Conservation (phyloP, 23 tunicate genomes). For the Halocynthia aurantium region DNA sequence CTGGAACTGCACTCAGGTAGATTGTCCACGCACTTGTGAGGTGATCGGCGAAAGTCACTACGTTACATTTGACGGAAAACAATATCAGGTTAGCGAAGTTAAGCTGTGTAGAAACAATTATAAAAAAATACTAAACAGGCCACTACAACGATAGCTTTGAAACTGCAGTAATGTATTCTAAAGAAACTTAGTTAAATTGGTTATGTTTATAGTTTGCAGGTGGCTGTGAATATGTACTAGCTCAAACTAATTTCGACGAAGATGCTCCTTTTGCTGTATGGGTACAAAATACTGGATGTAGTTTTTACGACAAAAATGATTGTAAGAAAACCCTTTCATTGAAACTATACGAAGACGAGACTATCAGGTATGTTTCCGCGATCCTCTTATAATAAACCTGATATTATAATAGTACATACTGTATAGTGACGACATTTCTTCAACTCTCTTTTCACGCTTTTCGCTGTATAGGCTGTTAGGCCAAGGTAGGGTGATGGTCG, state of each 20-base stretch:
- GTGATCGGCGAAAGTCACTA: conserved; percentile 91
- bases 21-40: conserved; percentile 65
- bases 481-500: conserved; percentile 34
- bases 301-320: conserved; percentile 61
- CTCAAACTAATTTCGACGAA: conserved; percentile 37
- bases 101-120: too few relatives aligned
- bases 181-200: not conserved
- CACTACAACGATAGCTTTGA: not conserved
- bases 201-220: conserved; percentile 62
- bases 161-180: not conserved
- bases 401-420: too few relatives aligned
- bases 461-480: conserved; percentile 26
- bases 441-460: not conserved
- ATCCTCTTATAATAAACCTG: not conserved
- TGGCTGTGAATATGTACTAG: conserved; percentile 87
- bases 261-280: conserved; percentile 62
- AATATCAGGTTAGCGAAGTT: conserved; percentile 51
- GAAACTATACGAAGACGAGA: conserved; percentile 33
- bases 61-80: conserved; percentile 79
- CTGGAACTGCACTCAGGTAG: conserved; percentile 75
- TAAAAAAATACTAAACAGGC: too few relatives aligned
- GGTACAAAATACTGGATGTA: conserved; percentile 92
- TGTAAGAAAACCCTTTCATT: conserved; percentile 76
- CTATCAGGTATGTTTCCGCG: conserved; percentile 27
- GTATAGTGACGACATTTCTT: too few relatives aligned